Evolutionary conservation across 2,797 vertebrate genomes (phyloP).

Genomic region (Valencia hispanica): DNA sequence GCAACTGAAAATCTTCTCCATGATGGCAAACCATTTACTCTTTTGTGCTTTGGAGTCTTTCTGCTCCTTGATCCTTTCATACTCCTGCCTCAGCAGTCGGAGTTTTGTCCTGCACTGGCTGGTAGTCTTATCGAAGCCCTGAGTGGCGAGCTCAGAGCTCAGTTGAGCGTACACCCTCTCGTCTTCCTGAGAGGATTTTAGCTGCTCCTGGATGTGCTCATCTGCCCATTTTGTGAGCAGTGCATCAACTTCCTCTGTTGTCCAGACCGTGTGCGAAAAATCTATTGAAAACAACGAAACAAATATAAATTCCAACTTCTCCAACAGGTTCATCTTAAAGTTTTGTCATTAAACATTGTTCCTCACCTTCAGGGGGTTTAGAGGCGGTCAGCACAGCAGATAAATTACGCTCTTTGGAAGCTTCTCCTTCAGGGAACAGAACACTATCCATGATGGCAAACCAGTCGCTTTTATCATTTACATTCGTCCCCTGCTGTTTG

Average conservation of each 20-base stretch:
- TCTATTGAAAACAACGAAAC: not conserved
- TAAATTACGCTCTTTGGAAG: conserved; percentile 12
- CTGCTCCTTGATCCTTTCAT: conserved; percentile 19
- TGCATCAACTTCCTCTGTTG: conserved; percentile 32
- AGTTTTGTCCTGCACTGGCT: conserved; percentile 37
- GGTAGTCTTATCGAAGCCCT: conserved; percentile 53
- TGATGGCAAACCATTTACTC: conserved; percentile 37
- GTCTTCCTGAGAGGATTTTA: not conserved
- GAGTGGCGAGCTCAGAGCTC: conserved; percentile 46
- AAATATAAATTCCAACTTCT: not conserved
- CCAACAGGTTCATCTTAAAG: not conserved
- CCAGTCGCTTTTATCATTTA: conserved; percentile 23
- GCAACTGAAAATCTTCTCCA: conserved; percentile 31
- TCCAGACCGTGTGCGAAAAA: conserved; percentile 8
- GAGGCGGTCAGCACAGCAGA: conserved; percentile 4
- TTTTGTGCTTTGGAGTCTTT: conserved; percentile 10
- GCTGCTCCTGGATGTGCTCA: conserved; percentile 31
- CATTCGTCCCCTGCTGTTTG: not conserved
- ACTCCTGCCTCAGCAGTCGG: conserved; percentile 27
- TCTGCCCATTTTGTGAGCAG: conserved; percentile 40
- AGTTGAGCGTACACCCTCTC: conserved; percentile 41
- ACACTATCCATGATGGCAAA: conserved; percentile 46
- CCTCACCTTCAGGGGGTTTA: conserved; percentile 9
- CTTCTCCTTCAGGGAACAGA: conserved; percentile 8
- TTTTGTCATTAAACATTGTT: not conserved